Conservation (phyloP, 2,797 vertebrate species). For the Syndactyla subalaris region DNA sequence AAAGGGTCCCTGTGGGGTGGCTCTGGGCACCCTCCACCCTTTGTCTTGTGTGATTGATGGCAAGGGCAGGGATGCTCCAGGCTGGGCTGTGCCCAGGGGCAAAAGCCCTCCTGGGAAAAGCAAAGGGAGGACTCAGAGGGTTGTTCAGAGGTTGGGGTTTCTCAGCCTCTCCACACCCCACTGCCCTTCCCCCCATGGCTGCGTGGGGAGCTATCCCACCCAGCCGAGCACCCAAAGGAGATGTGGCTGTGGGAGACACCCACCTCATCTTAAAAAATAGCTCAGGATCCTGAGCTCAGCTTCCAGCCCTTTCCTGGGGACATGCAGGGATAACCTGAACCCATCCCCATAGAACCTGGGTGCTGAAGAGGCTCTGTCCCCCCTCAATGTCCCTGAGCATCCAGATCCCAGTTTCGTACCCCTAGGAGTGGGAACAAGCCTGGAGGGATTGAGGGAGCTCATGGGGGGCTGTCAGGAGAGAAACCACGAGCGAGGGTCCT, state of each 20-base stretch:
- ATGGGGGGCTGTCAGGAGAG: background rate
- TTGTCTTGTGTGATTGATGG: background rate
- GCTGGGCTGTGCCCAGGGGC: background rate
- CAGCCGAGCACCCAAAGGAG: background rate
- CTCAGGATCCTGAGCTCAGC: background rate
- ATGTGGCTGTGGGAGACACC: background rate
- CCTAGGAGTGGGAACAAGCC: accelerated
- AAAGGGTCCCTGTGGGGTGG: background rate
- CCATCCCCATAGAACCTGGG: accelerated
- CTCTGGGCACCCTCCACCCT: background rate
- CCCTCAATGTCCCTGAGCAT: accelerated
- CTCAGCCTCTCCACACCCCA: background rate
- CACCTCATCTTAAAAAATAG: background rate
- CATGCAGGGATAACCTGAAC: accelerated
- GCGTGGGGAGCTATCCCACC: background rate
- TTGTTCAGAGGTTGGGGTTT: background rate
- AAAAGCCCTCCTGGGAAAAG: background rate
- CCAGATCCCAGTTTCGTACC: background rate
- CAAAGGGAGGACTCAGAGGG: background rate
- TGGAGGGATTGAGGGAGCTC: background rate
- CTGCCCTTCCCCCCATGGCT: background rate
- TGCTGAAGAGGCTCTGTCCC: accelerated
- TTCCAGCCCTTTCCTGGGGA: too few relatives aligned
- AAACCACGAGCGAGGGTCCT: accelerated
- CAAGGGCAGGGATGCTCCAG: background rate